Evolutionary conservation across 2,797 vertebrate genomes (phyloP), one percentile per base, ranked within the genome.

Genomic region (Diplodus sargus): DNA sequence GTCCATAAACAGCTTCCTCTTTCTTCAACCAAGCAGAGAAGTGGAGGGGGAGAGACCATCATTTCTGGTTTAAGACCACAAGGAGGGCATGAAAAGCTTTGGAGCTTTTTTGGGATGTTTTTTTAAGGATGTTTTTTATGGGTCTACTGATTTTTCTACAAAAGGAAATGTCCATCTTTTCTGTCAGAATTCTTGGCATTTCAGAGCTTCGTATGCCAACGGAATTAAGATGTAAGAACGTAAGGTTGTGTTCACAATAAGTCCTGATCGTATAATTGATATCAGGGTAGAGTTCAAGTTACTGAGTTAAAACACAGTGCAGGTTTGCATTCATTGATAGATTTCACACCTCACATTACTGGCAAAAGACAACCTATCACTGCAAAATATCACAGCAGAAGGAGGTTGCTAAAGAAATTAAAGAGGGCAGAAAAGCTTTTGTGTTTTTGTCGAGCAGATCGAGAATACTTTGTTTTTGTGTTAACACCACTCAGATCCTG

Each of bases 1-100:
- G 83, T 71, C 71, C 83, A 92, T 92, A 91, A 94, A 93, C 70
- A 1, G 78, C 83, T 94, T 94, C 92, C 91, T 92, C 68, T 89
- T 80, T 61, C 71, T 88, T 83, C 83, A 85, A 74, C 76, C 48
- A 57, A 87, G 73, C 79, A 78, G 51, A 88, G 83, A 83, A 75
- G 76, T 78, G 57, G 56, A 78, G 43, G 53, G 53, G 52, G 39
- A 39, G 39, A 57, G 69, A 70, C 47, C 47, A 76, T 73, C 23
- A 64, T 70, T 78, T 76, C 59, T 83, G 62, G 60, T 65, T 70
- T 70, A 70, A 69, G 23, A 81, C 56, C 23, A 48, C 43, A 78
- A 76, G 70, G 48, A 65, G 51, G 0, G 2, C 51, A 68, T 71
- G 43, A 54, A 6, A 70, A 70, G 49, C 28, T 47, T 73, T n/a